phyloP scores from a whole-genome alignment of 2,797 vertebrate genomes.

The Gastrophryne carolinensis region DNA sequence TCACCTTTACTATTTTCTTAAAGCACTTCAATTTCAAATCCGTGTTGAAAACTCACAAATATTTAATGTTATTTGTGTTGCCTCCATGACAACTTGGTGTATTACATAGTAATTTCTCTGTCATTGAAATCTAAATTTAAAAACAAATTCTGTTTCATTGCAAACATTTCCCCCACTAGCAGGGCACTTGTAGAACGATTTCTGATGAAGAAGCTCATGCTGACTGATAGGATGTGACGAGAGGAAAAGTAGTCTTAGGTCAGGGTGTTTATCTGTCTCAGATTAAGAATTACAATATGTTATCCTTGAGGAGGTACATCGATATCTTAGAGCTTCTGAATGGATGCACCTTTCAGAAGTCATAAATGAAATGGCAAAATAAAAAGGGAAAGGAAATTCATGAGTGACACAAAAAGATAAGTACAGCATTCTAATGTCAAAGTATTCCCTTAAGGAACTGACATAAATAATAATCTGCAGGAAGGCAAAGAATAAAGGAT shows the following conservation, averaged over 20 bases:
- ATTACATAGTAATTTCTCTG: neutral
- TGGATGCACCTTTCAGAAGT: neutral
- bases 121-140: constrained; percentile 27
- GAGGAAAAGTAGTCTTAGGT: constrained; percentile 11
- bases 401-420: constrained; percentile 20
- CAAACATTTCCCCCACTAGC: neutral
- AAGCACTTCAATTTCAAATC: neutral
- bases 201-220: constrained; percentile 7
- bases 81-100: constrained; percentile 12
- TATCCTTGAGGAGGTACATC: constrained; percentile 28
- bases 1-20: neutral
- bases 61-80: constrained; percentile 22
- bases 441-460: neutral
- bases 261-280: constrained; percentile 3
- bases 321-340: constrained; percentile 15
- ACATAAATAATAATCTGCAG: neutral
- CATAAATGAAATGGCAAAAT: constrained; percentile 18
- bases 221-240: constrained; percentile 31
- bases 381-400: constrained; percentile 1
- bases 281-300: constrained; percentile 31
- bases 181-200: constrained; percentile 24
- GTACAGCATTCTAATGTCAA: neutral
- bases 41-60: neutral
- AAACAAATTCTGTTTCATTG: constrained; percentile 15
- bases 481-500: neutral